Base-by-base conservation (phyloP, 2,113 vertebrate genomes). In the Sinocyclocheilus anshuiensis region DNA sequence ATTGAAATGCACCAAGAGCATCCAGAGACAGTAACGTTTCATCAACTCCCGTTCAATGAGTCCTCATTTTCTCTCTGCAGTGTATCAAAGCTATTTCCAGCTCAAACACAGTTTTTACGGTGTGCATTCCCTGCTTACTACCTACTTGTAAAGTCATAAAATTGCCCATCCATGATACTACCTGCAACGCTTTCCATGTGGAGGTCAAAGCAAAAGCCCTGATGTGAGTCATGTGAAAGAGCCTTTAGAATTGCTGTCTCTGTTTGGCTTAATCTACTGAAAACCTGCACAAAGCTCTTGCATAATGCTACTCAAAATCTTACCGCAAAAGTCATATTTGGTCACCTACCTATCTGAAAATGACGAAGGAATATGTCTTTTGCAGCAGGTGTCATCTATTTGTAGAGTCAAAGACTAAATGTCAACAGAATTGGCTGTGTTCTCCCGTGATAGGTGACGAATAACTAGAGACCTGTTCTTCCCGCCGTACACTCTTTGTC, bases 361-460 rank as follows among this genome's bases (percentile, higher is more conserved):
- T 80, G 77, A 80, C 48, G 22, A 26, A 59, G n/a, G 8, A 48
- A 9, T 15, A 79, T 24, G 78, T 63, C 2, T 48, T 42, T 61
- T 84, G 39, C 24, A 42, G 33, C 12, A 7, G 29, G n/a, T 74
- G 67, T 63, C 65, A 79, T 87, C 26, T 36, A 36, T 63, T n/a
- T 67, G 48, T 81, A 59, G 67, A 81, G 55, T 63, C 36, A 26
- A 33, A 67, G 77, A 77, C 26, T 85, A 67, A 83, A 88, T 86
- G 84, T 86, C 79, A 86, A 53, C 29, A 45, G 24, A 77, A 33
- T 59, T 16, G 6, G 78, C 61, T 24, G 84, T 77, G 77, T 82
- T 39, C 59, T 76, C 75, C 24, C 59, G 72, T 76, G 74, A 78
- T 59, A 78, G 63, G 67, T 83, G 72, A 78, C 76, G 85, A 86